A percentile compares a stretch with the other conserved stretches of the same genome.
Evolutionary conservation across 2,888 invertebrate species (phyloP).

Genomic region (Lypha dubia): DNA sequence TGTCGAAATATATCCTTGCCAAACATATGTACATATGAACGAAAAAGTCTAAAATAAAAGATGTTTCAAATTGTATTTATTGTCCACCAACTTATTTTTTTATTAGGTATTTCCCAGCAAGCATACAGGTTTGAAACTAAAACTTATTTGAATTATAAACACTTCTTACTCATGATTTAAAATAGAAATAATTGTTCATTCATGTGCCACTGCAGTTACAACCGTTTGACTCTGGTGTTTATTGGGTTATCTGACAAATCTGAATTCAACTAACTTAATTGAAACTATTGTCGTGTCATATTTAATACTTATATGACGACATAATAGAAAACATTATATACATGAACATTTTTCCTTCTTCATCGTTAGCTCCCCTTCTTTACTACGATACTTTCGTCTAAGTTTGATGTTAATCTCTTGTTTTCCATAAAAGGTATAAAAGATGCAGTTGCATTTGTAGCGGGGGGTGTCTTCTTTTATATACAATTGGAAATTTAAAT

Average conservation of each 20-base stretch:
- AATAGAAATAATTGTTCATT: no score
- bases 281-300: slow-evolving; percentile 15
- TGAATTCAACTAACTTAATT: slow-evolving; percentile 16
- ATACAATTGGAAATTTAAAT: slow-evolving; percentile 15
- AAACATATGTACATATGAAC: no score
- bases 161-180: background rate
- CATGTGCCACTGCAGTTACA: no score
- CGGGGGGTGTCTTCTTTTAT: slow-evolving; percentile 39
- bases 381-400: background rate
- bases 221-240: background rate
- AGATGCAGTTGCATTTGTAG: slow-evolving; percentile 32
- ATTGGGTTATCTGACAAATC: background rate
- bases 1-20: no score
- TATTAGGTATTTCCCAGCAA: no score
- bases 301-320: slow-evolving; percentile 16
- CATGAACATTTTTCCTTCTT: slow-evolving; percentile 18
- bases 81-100: no score
- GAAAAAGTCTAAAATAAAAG: no score
- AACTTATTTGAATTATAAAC: background rate
- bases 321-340: slow-evolving; percentile 19
- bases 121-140: background rate
- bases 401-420: slow-evolving; percentile 11
- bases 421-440: slow-evolving; percentile 32
- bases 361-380: background rate
- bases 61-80: no score